Evolutionary conservation across 2,113 vertebrate genomes (phyloP), one percentile per base, ranked within the genome.

Genomic region (Syrmaticus mikado): DNA sequence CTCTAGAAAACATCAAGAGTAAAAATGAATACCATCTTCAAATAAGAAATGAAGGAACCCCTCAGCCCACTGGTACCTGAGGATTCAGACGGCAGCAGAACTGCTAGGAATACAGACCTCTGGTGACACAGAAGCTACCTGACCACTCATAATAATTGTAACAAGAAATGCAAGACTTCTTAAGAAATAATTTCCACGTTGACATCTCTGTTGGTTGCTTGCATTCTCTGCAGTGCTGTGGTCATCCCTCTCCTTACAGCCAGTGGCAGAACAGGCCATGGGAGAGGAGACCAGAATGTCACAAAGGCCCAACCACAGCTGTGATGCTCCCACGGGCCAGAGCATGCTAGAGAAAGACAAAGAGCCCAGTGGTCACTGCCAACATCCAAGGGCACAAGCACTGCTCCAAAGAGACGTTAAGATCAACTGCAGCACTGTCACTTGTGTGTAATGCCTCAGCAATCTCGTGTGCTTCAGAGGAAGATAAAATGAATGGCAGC

Each of bases 71-170:
- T 77, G 74, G 46, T 71, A 46, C 41, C 45, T 84, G 60, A 70
- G 55, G 36, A 41, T 48, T 66, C 84, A 58, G 80, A 41, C 6
- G 34, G 72, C 62, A 85, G 84, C 58, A 91, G 73, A 73, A 43
- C 55, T 61, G 57, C 28, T 65, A 53, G 10, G 46, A 64, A 71
- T 71, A 48, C 22, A 53, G 20, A 17, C 20, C 57, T 71, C 45
- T 67, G 2, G 0, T 40, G 74, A 13, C 75, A 75, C 8, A 5
- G 62, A 32, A 0, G 0, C 10, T 48, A 19, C 17, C 21, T 64
- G 46, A 58, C 36, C 57, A 43, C 17, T 71, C 7, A 1, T 13
- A 41, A 20, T 32, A 38, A 68, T 34, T 21, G 10, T 28, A 53
- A 50, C 28, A 46, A 48, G 68, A 65, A 36, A 66, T 20, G 30